A percentile compares a stretch with the other conserved stretches of the same genome.
Evolutionary conservation across 2,797 vertebrate genomes (phyloP).

Genomic region (Chaetodon trifasciatus): DNA sequence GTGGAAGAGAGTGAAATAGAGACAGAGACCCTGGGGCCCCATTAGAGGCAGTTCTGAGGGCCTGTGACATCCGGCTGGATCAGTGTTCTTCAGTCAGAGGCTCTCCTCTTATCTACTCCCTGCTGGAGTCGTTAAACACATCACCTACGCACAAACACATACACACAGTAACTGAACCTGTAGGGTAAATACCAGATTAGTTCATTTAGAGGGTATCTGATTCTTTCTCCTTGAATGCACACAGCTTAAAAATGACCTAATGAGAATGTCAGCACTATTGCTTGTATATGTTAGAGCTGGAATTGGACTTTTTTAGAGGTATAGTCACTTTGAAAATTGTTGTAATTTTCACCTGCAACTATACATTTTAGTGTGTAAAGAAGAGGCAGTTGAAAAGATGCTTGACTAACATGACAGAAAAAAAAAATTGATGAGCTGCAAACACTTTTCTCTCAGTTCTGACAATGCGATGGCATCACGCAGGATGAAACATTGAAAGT

Average conservation of each 20-base stretch:
- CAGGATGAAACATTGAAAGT: constrained; percentile 86
- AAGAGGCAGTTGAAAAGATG: constrained; percentile 18
- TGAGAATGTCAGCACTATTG: constrained; percentile 61
- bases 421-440: constrained; percentile 63
- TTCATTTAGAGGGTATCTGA: constrained; percentile 79
- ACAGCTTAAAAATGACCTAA: constrained; percentile 67
- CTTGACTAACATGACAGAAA: constrained; percentile 54
- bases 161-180: constrained; percentile 73
- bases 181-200: constrained; percentile 78
- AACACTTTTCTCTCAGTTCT: constrained; percentile 64
- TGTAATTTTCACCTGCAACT: constrained; percentile 18
- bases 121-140: constrained; percentile 85
- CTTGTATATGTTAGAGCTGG: constrained; percentile 52
- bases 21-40: constrained; percentile 77
- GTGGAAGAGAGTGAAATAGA: constrained; percentile 69
- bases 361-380: constrained; percentile 15
- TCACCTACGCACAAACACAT: constrained; percentile 79
- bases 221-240: constrained; percentile 72
- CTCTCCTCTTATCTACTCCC: constrained; percentile 85
- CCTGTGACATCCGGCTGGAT: constrained; percentile 87
- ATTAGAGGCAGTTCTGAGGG: constrained; percentile 86
- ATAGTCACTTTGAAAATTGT: constrained; percentile 23
- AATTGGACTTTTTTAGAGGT: constrained; percentile 37
- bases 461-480: constrained; percentile 74
- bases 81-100: constrained; percentile 83